Percentiles rank a stretch among this genome's conserved stretches.
These are phyloP conservation scores for Dimorphilus gyrociliatus DNA, from an alignment of 2,888 invertebrate genomes.

Conservation along the genomic window DNA sequence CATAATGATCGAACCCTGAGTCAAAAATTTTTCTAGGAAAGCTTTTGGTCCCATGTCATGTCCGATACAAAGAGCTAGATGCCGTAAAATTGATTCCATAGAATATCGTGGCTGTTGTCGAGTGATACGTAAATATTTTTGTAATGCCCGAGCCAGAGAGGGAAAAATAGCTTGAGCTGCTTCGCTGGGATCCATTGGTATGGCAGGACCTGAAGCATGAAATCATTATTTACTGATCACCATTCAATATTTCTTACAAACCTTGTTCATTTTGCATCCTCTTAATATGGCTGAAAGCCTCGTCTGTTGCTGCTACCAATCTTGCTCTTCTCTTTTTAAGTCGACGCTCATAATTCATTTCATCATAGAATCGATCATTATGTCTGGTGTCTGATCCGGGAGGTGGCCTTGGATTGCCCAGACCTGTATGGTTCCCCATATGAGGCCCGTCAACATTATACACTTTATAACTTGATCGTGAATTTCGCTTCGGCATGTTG, in stretches of 20 bases:
- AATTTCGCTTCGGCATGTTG: too few species aligned
- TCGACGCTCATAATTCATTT: conserved; percentile 83
- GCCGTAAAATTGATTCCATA: conserved; percentile 75
- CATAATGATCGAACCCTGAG: conserved; percentile 50
- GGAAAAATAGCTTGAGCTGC: conserved; percentile 96
- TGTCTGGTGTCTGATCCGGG: conserved; percentile 75
- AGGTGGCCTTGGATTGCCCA: too few species aligned
- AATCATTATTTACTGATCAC: too few species aligned
- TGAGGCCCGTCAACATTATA: conserved; percentile 90
- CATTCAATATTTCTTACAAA: too few species aligned
- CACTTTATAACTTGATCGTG: conserved; percentile 57
- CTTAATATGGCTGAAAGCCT: conserved; percentile 92
- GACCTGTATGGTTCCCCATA: too few species aligned
- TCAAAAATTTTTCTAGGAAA: conserved; percentile 79
- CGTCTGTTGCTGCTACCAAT: conserved; percentile 80
- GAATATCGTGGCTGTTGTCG: conserved; percentile 88
- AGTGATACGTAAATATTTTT: conserved; percentile 86
- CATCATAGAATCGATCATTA: conserved; percentile 88
- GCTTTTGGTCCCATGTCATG: conserved; percentile 85
- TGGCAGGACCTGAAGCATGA: conserved; percentile 45
- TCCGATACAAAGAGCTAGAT: conserved; percentile 74
- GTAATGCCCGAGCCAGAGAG: conserved; percentile 81
- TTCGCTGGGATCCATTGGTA: conserved; percentile 79
- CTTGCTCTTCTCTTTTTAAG: conserved; percentile 77
- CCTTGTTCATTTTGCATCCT: conserved; percentile 50